A percentile compares a stretch with the other conserved stretches of the same genome.
Evolutionary conservation across 2,113 vertebrate species (phyloP).

Genomic region (Poeciliopsis turrubarensis): DNA sequence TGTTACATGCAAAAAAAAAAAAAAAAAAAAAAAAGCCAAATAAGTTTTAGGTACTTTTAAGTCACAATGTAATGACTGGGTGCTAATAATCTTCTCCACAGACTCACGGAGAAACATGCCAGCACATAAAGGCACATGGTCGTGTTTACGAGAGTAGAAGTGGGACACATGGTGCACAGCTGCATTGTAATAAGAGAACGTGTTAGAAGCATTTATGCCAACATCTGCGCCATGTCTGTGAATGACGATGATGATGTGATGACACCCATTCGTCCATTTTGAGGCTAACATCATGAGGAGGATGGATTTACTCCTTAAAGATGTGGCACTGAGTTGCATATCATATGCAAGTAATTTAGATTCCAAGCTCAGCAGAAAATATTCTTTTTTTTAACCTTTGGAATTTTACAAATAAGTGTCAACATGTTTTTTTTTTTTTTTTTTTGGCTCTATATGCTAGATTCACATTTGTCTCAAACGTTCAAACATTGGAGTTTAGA

Average conservation of each 20-base stretch:
- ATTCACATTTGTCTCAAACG: no score
- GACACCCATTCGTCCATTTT: constrained; percentile 30
- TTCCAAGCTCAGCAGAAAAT: constrained; percentile 11
- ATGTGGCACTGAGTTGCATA: constrained; percentile 15
- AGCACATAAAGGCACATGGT: constrained; percentile 26
- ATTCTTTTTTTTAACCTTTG: neutral
- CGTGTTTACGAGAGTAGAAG: constrained; percentile 27
- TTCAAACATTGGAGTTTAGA: neutral
- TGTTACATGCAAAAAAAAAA: neutral
- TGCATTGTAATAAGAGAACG: constrained; percentile 46
- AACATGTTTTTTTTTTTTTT: neutral
- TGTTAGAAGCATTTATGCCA: constrained; percentile 29
- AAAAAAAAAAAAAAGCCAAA: neutral
- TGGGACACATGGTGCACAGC: constrained; percentile 62
- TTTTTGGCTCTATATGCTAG: neutral
- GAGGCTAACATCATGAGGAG: constrained; percentile 6
- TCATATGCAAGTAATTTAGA: constrained; percentile 25
- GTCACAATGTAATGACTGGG: neutral
- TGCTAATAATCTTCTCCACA: constrained; percentile 50
- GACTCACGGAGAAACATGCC: constrained; percentile 11
- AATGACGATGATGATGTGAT: constrained; percentile 39
- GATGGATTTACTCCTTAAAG: constrained; percentile 20
- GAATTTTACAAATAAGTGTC: neutral
- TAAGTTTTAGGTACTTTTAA: neutral
- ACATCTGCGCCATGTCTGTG: constrained; percentile 45